Base-by-base conservation (phyloP, 2,113 vertebrate species). In the Pao palembangensis region DNA sequence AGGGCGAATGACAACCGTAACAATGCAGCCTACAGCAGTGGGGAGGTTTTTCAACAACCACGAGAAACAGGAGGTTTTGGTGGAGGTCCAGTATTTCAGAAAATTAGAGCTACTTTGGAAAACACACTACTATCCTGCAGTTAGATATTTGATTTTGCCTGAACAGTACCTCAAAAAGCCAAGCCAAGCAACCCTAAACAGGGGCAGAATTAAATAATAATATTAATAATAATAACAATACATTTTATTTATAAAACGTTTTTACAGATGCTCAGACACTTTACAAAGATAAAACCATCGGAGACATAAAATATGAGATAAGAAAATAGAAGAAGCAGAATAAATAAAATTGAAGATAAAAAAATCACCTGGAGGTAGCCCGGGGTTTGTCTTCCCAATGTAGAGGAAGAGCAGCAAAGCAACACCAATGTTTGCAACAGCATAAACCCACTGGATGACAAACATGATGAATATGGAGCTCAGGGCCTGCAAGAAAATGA, bases 381-480 rank as follows among this genome's bases (percentile, higher is more conserved):
- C 96, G 23, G 97, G 96, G 69, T 90, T 99, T 61, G 92, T 85
- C 88, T 87, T 91, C 25, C 96, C 93, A 0, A 98, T 99, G 87
- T 99, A 99, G 84, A 98, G 88, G 85, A 93, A 98, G 46, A 98
- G 85, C 49, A 96, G 28, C 64, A 93, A 53, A 0, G 92, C 95
- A 6, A 93, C 65, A 6, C 86, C 84, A 54, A 99, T 91, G 79
- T 93, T 97, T 64, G 89, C 76, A 28, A 98, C 82, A 15, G 96
- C 92, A 16, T 98, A 99, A 72, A 93, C 88, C 96, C 97, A 99
- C 78, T 99, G 93, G 80, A 96, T 99, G 58, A 96, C 90, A 89
- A 99, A 94, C 93, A 96, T 96, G 18, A 99, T 94, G 49, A 92
- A 21, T 62, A 98, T 67, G 20, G 95, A 98, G 50, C 89, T 67